Evolutionary conservation across 2,113 vertebrate species (phyloP), one percentile per base, ranked within the genome.

Genomic region (Lepisosteus osseus): DNA sequence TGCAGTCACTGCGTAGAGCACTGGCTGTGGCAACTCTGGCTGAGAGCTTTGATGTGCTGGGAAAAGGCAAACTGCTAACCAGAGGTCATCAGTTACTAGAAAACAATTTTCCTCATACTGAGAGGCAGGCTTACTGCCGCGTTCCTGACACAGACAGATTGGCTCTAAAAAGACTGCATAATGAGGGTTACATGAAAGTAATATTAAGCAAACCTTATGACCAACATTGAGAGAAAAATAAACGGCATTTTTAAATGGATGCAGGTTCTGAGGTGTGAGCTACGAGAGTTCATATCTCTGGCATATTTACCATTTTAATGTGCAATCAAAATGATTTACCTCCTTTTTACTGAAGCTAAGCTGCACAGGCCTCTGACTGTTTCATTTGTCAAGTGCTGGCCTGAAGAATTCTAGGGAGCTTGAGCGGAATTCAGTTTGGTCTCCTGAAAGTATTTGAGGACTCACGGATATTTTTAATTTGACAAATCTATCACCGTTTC

Each of bases 81-180:
- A 88, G 86, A 91, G 86, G 88, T 91, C 84, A 91, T 93, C 87
- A 90, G 86, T 88, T 91, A 90, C 84, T 74, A 85, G 87, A 91
- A 93, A 92, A 91, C 88, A 92, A 91, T 92, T 91, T 92, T 84
- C 84, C 84, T 91, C 89, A 86, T 85, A 90, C 72, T 68, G 88
- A 87, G 89, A 86, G 87, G 84, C 75, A 85, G 83, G 79, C 79
- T 82, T 77, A 88, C 87, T 84, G 84, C 89, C 90, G 88, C 78
- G 90, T 68, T 80, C 85, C 82, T 86, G 87, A 90, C 86, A 89
- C 67, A 85, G 83, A 90, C 72, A 86, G 83, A 88, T 61, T 85
- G 78, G 74, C 84, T 86, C 89, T 73, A 76, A 75, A 79, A 78
- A 78, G 41, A 64, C 79, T 87, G 77, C 61, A 80, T 87, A 90